Percentiles rank a stretch among this genome's conserved stretches.
Conservation (phyloP, 2,797 vertebrate genomes). For the Thalassophryne amazonica region DNA sequence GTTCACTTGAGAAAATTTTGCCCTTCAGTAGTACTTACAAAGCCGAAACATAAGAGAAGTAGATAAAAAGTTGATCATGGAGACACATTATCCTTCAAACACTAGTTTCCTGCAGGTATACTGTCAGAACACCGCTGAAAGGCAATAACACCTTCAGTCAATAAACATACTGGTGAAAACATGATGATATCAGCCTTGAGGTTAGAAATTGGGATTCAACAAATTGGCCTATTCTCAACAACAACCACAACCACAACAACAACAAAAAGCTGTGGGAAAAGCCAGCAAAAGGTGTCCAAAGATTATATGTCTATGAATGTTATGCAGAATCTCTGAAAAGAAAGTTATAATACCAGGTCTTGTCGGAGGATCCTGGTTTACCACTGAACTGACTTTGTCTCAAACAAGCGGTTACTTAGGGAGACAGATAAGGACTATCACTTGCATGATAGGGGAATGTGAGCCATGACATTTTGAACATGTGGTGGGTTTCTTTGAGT, state of each 20-base stretch:
- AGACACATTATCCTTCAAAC: constrained; percentile 29
- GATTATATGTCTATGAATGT: neutral
- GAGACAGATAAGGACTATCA: too few relatives aligned
- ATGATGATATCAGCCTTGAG: constrained; percentile 32
- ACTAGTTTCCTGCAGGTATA: constrained; percentile 32
- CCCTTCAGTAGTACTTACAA: constrained; percentile 42
- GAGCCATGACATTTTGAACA: too few relatives aligned
- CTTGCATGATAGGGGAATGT: too few relatives aligned
- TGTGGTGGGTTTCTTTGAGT: too few relatives aligned
- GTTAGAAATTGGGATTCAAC: constrained; percentile 43
- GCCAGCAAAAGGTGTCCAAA: neutral
- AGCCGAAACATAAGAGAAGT: constrained; percentile 29
- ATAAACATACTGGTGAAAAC: constrained; percentile 46
- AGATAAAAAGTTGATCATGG: constrained; percentile 31
- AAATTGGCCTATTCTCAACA: constrained; percentile 16
- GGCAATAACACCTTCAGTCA: constrained; percentile 38
- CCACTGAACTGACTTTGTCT: too few relatives aligned
- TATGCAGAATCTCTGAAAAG: too few relatives aligned
- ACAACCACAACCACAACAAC: constrained; percentile 34
- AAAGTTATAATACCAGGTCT: too few relatives aligned
- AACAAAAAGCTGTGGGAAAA: constrained; percentile 2
- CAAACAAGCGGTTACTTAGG: too few relatives aligned
- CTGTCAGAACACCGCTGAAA: constrained; percentile 31
- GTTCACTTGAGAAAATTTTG: constrained; percentile 49
- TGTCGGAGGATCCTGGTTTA: too few relatives aligned